Evolutionary conservation across 1,140 invertebrate species (phyloP), one percentile per base, ranked within the genome.

Genomic region (Anadara kagoshimensis): DNA sequence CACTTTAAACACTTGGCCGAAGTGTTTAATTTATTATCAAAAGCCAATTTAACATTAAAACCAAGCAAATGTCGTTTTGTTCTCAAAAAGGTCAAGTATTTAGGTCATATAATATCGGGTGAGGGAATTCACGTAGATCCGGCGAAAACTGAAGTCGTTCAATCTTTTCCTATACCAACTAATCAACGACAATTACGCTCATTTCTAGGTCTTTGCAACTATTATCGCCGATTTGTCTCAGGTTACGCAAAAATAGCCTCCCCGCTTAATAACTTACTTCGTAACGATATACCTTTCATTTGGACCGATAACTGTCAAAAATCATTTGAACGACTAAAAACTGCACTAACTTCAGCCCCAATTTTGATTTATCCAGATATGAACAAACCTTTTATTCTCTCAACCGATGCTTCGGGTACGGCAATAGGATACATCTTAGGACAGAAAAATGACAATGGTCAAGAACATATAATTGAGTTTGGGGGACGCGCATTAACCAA

Each of bases 381-480:
- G 2, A 20, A 22, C 18, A 36, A 47, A 4, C 43, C 18, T 24
- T 63, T 47, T 47, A 47, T 63, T 22, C 20, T 63, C 3, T 24
- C 45, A 8, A 47, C 45, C 3, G 61, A 63, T 49, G 61, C 61
- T 3, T 22, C 16, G 4, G 41, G 5, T 5, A 54, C 65, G 7
- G 66, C 26, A 29, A 65, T 64, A 18, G 43, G 43, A 1, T 67
- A 20, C 56, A 58, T 63, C 0, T 61, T 75, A 41, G 61, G 54
- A 20, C 65, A 78, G 41, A 56, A 63, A 22, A 67, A 62, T 70
- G 76, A 65, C 20, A 11, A 74, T 5, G 26, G 61, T n/a, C n/a
- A n/a, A 51, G 77, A 77, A 61, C 57, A 65, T 74, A 69, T 70
- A 0, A 77, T 83, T 43, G 71, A 71, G 5, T 83, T 80, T 77